phyloP scores from a whole-genome alignment of 2,888 invertebrate genomes.

The Dynastes grantii region DNA sequence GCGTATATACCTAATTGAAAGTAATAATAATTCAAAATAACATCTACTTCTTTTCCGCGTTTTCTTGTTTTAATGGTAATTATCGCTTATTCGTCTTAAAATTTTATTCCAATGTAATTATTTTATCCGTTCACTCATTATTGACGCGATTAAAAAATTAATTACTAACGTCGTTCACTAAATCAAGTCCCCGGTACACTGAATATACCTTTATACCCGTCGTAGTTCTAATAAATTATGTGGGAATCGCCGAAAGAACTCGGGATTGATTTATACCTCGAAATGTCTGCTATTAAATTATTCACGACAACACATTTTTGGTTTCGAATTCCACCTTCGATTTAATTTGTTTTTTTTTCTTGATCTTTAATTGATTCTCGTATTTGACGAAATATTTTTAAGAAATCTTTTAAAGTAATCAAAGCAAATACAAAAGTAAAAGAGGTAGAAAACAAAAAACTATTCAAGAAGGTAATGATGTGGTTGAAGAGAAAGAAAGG shows the following conservation, averaged over 20 bases:
- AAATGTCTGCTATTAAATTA: slow-evolving; percentile 2
- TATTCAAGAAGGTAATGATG: background rate
- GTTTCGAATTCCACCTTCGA: background rate
- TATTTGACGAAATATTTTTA: slow-evolving; percentile 2
- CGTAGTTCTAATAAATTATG: slow-evolving; percentile 9
- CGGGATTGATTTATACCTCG: background rate
- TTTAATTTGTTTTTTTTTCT: background rate
- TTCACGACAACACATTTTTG: background rate
- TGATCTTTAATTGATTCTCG: background rate
- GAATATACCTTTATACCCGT: background rate
- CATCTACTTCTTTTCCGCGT: background rate
- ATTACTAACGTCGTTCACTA: slow-evolving; percentile 1
- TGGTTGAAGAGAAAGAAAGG: slow-evolving; percentile 48
- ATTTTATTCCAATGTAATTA: slow-evolving; percentile 2
- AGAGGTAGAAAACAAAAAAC: background rate
- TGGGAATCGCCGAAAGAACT: background rate
- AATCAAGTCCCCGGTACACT: background rate
- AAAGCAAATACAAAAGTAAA: background rate
- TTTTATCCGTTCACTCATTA: slow-evolving; percentile 3
- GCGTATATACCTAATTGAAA: no score
- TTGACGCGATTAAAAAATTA: slow-evolving; percentile 7
- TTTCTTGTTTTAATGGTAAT: background rate
- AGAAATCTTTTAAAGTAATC: background rate
- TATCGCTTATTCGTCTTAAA: background rate
- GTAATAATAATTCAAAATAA: background rate